Evolutionary conservation across 1,140 invertebrate species (phyloP), one percentile per base, ranked within the genome.

Genomic region (Phenacoccus solenopsis): DNA sequence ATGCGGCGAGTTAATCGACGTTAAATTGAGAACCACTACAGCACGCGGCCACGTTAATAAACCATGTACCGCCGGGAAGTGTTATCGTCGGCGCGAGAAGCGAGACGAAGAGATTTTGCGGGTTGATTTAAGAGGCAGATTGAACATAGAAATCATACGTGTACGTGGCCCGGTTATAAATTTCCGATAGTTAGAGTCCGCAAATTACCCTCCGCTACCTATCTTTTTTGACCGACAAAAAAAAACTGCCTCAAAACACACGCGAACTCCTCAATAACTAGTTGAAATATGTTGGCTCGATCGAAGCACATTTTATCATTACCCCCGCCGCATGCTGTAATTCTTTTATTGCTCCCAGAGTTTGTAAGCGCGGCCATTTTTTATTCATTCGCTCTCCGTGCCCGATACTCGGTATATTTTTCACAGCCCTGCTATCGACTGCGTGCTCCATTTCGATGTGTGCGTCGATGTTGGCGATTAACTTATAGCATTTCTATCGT

Each of bases 271-370:
- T 64, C 59, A 64, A 64, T 64, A 64, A 64, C 59, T 64, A 24
- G 59, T 64, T 64, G 59, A 64, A 64, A 64, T 64, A 64, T 64
- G 59, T 25, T 25, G 25, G 20, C 7, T 64, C 20, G 59, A 20
- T 64, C 20, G 59, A 64, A 64, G 25, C 25, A 64, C 59, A 64
- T 64, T 64, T 64, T 64, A 64, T 64, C 59, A 64, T 64, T 64
- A 64, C 59, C 21, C 25, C 10, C n/a, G n/a, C n/a, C n/a, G n/a
- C n/a, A n/a, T n/a, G n/a, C 12, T 64, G 59, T 64, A 64, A 64
- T 64, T 64, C 25, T 16, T 64, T 64, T 64, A 64, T 64, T 64
- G 59, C 59, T 24, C 21, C 9, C 59, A n/a, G 59, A 25, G 59
- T 27, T 64, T 27, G 25, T n/a, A n/a, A n/a, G n/a, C 16, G 59